A percentile compares a stretch with the other conserved stretches of the same genome.
Evolutionary conservation across 1,140 invertebrate species (phyloP).

Genomic region (Hermatobates lingyangjiaoensis): DNA sequence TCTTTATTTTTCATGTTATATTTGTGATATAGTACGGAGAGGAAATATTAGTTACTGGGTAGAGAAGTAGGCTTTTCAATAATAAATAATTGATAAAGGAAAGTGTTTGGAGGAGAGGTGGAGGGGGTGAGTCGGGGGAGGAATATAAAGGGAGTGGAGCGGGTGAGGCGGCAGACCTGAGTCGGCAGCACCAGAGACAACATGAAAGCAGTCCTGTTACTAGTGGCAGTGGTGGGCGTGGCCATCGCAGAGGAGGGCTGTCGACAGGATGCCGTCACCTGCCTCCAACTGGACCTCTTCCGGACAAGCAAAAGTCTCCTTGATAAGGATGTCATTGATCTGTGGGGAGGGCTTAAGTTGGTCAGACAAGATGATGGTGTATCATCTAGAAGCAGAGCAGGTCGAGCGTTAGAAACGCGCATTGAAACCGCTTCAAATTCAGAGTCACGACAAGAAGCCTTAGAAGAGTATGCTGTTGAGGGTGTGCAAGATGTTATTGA

Average conservation of each 20-base stretch:
- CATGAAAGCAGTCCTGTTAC: not conserved
- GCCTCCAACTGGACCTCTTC: slow-evolving; percentile 39
- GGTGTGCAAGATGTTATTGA: slow-evolving; percentile 33
- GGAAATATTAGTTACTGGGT: no score
- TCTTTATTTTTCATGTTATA: no score
- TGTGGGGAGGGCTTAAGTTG: slow-evolving; percentile 34
- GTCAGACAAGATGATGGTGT: slow-evolving; percentile 23
- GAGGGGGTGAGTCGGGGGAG: no score
- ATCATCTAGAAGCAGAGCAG: slow-evolving; percentile 10
- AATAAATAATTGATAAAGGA: no score
- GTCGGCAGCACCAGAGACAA: no score
- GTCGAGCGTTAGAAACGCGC: slow-evolving; percentile 27
- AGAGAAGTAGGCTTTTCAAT: no score
- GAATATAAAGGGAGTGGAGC: no score
- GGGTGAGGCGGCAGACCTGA: no score
- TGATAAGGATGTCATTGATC: slow-evolving; percentile 32
- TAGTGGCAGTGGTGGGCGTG: slow-evolving; percentile 13
- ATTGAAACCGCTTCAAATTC: slow-evolving; percentile 29
- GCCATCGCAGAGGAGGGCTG: slow-evolving; percentile 29
- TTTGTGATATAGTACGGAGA: no score
- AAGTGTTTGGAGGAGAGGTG: no score
- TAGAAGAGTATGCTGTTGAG: slow-evolving; percentile 36
- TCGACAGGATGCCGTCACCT: slow-evolving; percentile 41
- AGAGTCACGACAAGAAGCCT: slow-evolving; percentile 31
- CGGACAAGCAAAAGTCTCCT: slow-evolving; percentile 38